phyloP scores from a whole-genome alignment of 1,140 invertebrate species.

The Drosophila repleta region DNA sequence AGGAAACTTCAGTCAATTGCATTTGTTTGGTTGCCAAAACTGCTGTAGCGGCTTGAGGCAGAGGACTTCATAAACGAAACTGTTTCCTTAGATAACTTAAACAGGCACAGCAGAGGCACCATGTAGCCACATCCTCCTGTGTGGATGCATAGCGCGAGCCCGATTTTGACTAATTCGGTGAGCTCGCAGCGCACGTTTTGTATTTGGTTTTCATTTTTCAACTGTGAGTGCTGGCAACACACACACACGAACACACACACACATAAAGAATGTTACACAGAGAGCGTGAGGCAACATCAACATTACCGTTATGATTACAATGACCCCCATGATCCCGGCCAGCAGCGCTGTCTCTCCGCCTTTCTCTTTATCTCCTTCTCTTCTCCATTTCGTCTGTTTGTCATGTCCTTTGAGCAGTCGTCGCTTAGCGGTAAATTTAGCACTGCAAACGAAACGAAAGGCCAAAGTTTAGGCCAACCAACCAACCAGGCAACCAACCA shows the following conservation, averaged over 20 bases:
- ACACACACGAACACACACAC: constrained; percentile 5
- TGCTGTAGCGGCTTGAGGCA: background rate
- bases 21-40: constrained; percentile 64
- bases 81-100: constrained; percentile 8
- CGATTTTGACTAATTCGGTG: constrained; percentile 70
- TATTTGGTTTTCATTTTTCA: constrained; percentile 34
- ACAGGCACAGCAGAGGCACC: background rate
- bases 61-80: constrained; percentile 28
- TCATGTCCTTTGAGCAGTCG: constrained; percentile 42
- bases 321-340: constrained; percentile 68
- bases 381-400: constrained; percentile 14
- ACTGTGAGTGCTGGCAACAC: constrained; percentile 15
- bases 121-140: constrained; percentile 44
- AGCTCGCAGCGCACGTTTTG: constrained; percentile 41
- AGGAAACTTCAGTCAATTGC: constrained; percentile 40
- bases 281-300: constrained; percentile 23
- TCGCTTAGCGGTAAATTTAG: constrained; percentile 69
- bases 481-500: constrained; percentile 14
- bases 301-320: constrained; percentile 70
- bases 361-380: background rate
- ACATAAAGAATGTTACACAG: constrained; percentile 1
- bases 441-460: constrained; percentile 34
- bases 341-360: constrained; percentile 31
- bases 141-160: constrained; percentile 3
- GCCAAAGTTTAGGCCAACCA: constrained; percentile 17